Percentiles rank a stretch among this genome's conserved stretches.
phyloP scores from a whole-genome alignment of 2,888 invertebrate species.

The Diplolepis rosae region DNA sequence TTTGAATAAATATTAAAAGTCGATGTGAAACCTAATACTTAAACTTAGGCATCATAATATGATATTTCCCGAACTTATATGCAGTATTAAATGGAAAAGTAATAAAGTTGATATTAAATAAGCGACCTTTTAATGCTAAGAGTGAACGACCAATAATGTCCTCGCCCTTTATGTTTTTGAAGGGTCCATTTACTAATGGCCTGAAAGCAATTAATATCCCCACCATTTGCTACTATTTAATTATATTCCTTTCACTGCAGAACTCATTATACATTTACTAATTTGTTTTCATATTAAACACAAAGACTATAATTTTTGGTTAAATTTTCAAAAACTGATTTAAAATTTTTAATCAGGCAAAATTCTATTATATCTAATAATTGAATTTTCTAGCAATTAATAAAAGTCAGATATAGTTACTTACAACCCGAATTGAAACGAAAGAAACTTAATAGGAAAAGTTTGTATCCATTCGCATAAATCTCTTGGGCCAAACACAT shows the following conservation, averaged over 20 bases:
- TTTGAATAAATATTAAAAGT: too few species aligned
- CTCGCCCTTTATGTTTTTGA: constrained; percentile 46
- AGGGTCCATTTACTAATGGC: constrained; percentile 64
- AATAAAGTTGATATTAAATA: too few species aligned
- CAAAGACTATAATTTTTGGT: too few species aligned
- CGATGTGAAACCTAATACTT: too few species aligned
- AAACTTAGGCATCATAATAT: too few species aligned
- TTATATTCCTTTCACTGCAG: constrained; percentile 35
- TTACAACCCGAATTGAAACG: neutral
- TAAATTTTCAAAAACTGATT: too few species aligned
- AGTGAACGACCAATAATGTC: constrained; percentile 48
- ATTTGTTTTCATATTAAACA: neutral
- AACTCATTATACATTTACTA: neutral
- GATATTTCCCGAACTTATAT: too few species aligned
- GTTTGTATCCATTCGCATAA: neutral
- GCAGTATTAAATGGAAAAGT: too few species aligned
- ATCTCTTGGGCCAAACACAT: neutral
- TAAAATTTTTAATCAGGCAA: neutral
- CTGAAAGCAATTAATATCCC: constrained; percentile 65
- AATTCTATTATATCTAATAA: neutral
- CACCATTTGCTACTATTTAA: constrained; percentile 57
- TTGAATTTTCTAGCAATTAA: neutral
- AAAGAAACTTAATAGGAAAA: constrained; percentile 14
- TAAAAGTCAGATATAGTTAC: neutral
- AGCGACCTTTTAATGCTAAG: constrained; percentile 61